Percentiles rank a stretch among this genome's conserved stretches.
Conservation (phyloP, 1,140 invertebrate genomes). For the Campoletis sonorensis region DNA sequence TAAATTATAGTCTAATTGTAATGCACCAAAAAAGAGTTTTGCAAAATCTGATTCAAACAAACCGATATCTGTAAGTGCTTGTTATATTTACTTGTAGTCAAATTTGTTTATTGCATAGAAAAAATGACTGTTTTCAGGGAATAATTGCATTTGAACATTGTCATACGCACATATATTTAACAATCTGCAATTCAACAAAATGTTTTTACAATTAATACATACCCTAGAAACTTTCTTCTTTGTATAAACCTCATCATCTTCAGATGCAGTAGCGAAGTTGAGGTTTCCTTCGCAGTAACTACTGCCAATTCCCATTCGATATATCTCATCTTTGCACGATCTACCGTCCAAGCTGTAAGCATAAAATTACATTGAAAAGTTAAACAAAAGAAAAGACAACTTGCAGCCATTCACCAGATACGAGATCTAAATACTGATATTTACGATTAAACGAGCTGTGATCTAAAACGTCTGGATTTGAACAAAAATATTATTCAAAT, state of each 20-base stretch:
- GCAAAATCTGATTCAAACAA: too few relatives aligned
- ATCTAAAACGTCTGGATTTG: too few relatives aligned
- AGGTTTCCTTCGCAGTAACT: conserved; percentile 73
- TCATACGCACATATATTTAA: neutral
- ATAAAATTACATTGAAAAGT: neutral
- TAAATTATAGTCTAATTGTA: too few relatives aligned
- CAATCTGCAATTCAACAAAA: neutral
- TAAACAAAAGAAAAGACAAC: neutral
- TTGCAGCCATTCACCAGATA: too few relatives aligned
- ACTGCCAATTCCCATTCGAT: conserved; percentile 70
- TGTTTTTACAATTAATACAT: conserved; percentile 54
- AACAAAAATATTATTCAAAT: too few relatives aligned
- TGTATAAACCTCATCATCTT: conserved; percentile 74
- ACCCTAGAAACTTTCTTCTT: conserved; percentile 76
- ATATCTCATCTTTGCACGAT: conserved; percentile 75
- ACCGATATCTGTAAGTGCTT: too few relatives aligned
- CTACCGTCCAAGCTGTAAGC: conserved; percentile 68
- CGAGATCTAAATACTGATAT: too few relatives aligned
- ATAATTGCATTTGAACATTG: conserved; percentile 4
- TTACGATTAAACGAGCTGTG: too few relatives aligned
- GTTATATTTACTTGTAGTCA: too few relatives aligned
- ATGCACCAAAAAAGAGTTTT: too few relatives aligned
- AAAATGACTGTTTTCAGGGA: too few relatives aligned
- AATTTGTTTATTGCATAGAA: too few relatives aligned
- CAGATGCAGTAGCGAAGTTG: conserved; percentile 74